Evolutionary conservation across 2,797 vertebrate species (phyloP).

Genomic region (Xiphophorus birchmanni): DNA sequence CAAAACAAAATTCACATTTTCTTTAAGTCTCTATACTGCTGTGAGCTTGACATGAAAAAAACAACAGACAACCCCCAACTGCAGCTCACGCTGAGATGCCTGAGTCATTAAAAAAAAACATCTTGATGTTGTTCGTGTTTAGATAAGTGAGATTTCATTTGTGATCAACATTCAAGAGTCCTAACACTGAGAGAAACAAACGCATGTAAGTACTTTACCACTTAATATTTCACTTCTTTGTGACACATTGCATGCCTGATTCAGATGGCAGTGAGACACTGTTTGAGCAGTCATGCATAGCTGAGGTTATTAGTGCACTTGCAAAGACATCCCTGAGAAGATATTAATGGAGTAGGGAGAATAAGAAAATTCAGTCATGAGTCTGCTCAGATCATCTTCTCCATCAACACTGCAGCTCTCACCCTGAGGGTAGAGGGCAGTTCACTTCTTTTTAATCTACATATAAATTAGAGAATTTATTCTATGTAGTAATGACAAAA

Average conservation of each 20-base stretch:
- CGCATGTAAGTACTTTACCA: slow-evolving; percentile 22
- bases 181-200: slow-evolving; percentile 28
- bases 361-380: slow-evolving; percentile 25
- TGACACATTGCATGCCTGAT: slow-evolving; percentile 30
- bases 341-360: slow-evolving; percentile 40
- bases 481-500: slow-evolving; percentile 21
- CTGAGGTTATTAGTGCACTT: slow-evolving; percentile 45
- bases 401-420: slow-evolving; percentile 34
- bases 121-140: slow-evolving; percentile 4
- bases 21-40: not conserved
- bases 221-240: slow-evolving; percentile 41
- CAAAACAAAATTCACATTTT: slow-evolving; percentile 12
- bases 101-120: not conserved
- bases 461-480: slow-evolving; percentile 36
- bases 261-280: slow-evolving; percentile 34
- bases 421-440: slow-evolving; percentile 29
- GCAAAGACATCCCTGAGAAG: slow-evolving; percentile 37
- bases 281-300: slow-evolving; percentile 38
- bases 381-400: slow-evolving; percentile 33
- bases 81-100: slow-evolving; percentile 7
- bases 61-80: slow-evolving; percentile 12
- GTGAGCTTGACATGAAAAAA: slow-evolving; percentile 12
- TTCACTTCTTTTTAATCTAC: slow-evolving; percentile 45
- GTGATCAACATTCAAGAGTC: not conserved
- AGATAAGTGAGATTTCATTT: slow-evolving; percentile 21